These are phyloP conservation scores for Limnephilus rhombicus DNA, from an alignment of 2,888 invertebrate species.

Conservation along the genomic window DNA sequence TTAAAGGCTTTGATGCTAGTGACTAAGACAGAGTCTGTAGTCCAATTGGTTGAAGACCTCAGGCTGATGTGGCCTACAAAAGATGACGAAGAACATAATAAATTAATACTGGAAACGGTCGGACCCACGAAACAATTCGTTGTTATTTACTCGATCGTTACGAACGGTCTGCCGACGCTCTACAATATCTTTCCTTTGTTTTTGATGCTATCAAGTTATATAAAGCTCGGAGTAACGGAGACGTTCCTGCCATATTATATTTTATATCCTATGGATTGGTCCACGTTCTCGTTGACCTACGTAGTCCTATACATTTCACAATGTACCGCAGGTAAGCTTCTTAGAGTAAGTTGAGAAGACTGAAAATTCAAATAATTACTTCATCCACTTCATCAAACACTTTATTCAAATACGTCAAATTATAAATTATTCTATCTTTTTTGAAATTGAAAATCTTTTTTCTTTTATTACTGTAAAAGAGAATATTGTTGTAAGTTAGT, in stretches of 20 bases:
- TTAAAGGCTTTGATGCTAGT: slow-evolving; percentile 56
- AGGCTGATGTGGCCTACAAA: slow-evolving; percentile 55
- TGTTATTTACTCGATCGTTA: slow-evolving; percentile 57
- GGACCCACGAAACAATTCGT: slow-evolving; percentile 55
- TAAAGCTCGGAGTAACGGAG: slow-evolving; percentile 20
- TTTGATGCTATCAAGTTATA: slow-evolving; percentile 52
- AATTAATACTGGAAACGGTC: slow-evolving; percentile 53
- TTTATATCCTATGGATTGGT: slow-evolving; percentile 62
- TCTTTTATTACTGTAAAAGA: too few species aligned
- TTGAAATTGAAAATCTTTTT: too few species aligned
- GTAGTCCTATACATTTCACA: slow-evolving; percentile 55
- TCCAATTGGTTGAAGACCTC: slow-evolving; percentile 54
- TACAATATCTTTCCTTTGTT: slow-evolving; percentile 63
- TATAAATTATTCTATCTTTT: too few species aligned
- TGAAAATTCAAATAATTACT: too few species aligned
- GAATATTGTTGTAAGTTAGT: too few species aligned
- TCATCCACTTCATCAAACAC: too few species aligned
- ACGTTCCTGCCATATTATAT: slow-evolving; percentile 61
- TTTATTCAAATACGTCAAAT: too few species aligned
- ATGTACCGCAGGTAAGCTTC: slow-evolving; percentile 58
- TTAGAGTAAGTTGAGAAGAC: too few species aligned
- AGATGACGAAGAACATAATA: slow-evolving; percentile 35
- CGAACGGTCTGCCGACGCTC: slow-evolving; percentile 56
- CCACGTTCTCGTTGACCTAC: slow-evolving; percentile 45
- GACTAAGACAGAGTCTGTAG: slow-evolving; percentile 23